Conservation (phyloP, 2,113 vertebrate species). For the Salvator merianae region DNA sequence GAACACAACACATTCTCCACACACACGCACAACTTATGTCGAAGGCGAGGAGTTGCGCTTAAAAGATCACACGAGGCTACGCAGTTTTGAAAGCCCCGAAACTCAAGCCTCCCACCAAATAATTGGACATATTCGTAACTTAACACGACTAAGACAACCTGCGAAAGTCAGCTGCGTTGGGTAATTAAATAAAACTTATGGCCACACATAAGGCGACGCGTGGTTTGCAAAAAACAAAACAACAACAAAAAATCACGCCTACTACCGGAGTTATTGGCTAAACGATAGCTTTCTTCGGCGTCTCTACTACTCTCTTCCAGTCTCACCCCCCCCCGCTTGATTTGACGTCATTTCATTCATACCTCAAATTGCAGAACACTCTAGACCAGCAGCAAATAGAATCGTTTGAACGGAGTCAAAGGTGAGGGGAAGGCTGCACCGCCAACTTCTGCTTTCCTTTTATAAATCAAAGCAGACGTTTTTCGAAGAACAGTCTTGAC, state of each 20-base stretch:
- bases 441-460: not conserved
- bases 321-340: not conserved
- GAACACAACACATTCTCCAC: no score
- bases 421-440: not conserved
- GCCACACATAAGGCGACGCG: not conserved
- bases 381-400: not conserved
- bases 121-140: not conserved
- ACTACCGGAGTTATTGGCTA: not conserved
- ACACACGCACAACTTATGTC: no score
- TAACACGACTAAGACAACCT: not conserved
- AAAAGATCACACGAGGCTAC: no score
- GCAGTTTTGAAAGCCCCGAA: no score
- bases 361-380: not conserved
- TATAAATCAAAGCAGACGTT: not conserved
- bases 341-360: conserved; percentile 22
- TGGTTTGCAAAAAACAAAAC: no score
- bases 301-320: not conserved
- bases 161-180: not conserved
- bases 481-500: not conserved
- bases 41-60: no score
- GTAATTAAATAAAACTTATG: no score
- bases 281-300: not conserved
- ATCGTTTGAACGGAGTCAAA: not conserved
- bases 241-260: no score
- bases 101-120: not conserved